A percentile compares a stretch with the other conserved stretches of the same genome.
Conservation (phyloP, 1,140 invertebrate genomes). For the Nymphalis io region DNA sequence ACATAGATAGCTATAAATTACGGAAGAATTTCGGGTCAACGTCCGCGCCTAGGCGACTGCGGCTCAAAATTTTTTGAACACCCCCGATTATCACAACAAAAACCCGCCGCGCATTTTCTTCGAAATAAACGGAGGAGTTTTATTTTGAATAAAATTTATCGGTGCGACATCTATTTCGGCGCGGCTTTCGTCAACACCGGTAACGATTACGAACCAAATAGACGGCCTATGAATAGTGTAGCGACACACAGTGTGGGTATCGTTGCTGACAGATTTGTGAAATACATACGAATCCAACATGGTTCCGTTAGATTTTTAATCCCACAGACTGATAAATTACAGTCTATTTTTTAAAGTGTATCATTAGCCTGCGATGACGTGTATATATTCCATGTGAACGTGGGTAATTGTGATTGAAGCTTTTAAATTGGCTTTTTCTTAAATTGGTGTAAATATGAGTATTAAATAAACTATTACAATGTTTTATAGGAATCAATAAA, state of each 20-base stretch:
- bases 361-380: constrained; percentile 22
- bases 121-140: constrained; percentile 58
- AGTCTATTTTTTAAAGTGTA: constrained; percentile 27
- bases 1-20: constrained; percentile 57
- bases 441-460: background rate
- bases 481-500: too few species aligned
- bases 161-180: constrained; percentile 69
- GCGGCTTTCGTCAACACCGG: constrained; percentile 68
- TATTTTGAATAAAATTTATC: constrained; percentile 76
- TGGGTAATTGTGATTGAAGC: constrained; percentile 25
- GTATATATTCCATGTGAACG: constrained; percentile 17
- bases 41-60: constrained; percentile 50
- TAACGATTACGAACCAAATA: constrained; percentile 53
- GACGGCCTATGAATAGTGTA: constrained; percentile 66
- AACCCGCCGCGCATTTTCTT: constrained; percentile 52
- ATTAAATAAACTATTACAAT: too few species aligned
- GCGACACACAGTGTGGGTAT: constrained; percentile 51
- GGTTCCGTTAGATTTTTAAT: constrained; percentile 56
- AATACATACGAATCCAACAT: constrained; percentile 62
- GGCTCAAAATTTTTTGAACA: constrained; percentile 54
- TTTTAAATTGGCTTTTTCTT: constrained; percentile 1
- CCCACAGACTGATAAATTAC: constrained; percentile 27
- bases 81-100: constrained; percentile 67
- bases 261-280: constrained; percentile 75
- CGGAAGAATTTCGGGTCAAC: constrained; percentile 67